Percentiles rank a stretch among this genome's conserved stretches.
Evolutionary conservation across 2,113 vertebrate species (phyloP).

Genomic region (Pteruthius melanotis): DNA sequence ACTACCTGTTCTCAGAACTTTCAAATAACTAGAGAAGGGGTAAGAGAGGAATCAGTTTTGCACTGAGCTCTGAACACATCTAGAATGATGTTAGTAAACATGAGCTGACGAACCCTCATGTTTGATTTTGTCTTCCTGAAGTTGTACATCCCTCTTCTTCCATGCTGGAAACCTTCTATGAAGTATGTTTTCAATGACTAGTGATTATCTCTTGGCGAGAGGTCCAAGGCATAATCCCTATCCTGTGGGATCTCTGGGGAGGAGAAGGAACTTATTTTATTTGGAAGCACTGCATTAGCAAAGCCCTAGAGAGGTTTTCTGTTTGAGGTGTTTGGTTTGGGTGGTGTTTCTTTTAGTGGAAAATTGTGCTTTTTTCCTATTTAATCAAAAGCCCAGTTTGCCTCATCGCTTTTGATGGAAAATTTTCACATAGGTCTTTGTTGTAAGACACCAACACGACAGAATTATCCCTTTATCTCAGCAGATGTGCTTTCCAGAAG

Average conservation of each 20-base stretch:
- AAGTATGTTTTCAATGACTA: neutral
- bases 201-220: neutral
- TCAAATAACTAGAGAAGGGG: neutral
- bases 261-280: neutral
- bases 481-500: slow-evolving; percentile 14
- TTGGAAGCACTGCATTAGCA: neutral
- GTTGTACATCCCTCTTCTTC: neutral
- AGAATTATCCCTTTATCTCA: slow-evolving; percentile 40
- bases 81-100: neutral
- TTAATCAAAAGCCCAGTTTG: slow-evolving; percentile 8
- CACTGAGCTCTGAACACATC: neutral
- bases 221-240: neutral
- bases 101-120: neutral
- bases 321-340: neutral
- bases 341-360: neutral
- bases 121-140: neutral
- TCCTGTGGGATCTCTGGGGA: neutral
- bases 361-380: neutral
- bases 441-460: neutral
- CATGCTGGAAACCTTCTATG: neutral
- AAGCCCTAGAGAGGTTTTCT: neutral
- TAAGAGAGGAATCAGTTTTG: neutral
- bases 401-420: neutral
- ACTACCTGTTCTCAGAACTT: neutral
- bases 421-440: neutral